phyloP scores from a whole-genome alignment of 2,888 invertebrate genomes.

The Andrena minutula region DNA sequence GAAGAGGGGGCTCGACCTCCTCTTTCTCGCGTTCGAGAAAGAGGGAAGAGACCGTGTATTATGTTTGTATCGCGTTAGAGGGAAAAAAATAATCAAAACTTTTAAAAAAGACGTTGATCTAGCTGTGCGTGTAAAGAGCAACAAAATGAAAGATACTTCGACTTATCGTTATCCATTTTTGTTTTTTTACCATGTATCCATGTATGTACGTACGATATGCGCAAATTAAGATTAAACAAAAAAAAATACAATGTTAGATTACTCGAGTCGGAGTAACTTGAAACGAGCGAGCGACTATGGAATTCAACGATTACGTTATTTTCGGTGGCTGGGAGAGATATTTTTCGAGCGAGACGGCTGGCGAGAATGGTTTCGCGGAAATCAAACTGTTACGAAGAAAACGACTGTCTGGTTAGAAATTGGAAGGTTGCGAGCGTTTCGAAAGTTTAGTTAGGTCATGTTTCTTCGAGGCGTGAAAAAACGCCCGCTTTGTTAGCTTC shows the following conservation, averaged over 20 bases:
- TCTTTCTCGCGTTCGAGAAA: slow-evolving; percentile 25
- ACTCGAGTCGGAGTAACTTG: slow-evolving; percentile 1
- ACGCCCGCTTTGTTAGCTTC: not conserved
- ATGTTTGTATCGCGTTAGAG: slow-evolving; percentile 36
- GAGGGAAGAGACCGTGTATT: slow-evolving; percentile 3
- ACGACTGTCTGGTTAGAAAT: not conserved
- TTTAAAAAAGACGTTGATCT: slow-evolving; percentile 41
- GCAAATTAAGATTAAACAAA: slow-evolving; percentile 30
- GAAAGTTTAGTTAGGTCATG: not conserved
- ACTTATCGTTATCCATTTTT: slow-evolving; percentile 39
- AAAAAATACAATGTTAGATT: slow-evolving; percentile 13
- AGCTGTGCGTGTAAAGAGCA: slow-evolving; percentile 48
- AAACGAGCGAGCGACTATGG: not conserved
- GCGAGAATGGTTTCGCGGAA: not conserved
- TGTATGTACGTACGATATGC: slow-evolving; percentile 41
- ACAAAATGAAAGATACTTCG: slow-evolving; percentile 25
- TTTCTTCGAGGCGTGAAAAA: not conserved
- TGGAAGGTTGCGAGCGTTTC: not conserved
- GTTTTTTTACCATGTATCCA: slow-evolving; percentile 36
- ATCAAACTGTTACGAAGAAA: not conserved
- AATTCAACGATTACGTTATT: not conserved
- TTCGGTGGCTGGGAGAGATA: not conserved
- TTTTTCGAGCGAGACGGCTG: slow-evolving; percentile 8
- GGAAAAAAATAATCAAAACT: slow-evolving; percentile 45
- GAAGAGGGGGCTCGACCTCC: slow-evolving; percentile 1